Evolutionary conservation across 2,888 invertebrate genomes (phyloP).

Genomic region (Piscicola geometra): DNA sequence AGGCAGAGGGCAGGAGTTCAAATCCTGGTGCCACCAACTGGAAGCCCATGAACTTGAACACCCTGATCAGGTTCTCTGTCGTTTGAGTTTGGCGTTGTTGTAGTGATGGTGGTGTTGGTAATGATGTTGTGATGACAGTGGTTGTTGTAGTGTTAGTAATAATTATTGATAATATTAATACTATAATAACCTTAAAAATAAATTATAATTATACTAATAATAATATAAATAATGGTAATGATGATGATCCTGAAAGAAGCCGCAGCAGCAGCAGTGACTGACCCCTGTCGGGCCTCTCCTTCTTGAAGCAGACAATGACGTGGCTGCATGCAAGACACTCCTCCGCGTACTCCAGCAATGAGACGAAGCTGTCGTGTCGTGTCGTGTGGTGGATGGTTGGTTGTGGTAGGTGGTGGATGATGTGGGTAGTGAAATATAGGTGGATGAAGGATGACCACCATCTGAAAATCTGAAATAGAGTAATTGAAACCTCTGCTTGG

Average conservation of each 20-base stretch:
- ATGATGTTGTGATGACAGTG: no score
- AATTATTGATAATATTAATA: neutral
- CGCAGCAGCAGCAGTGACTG: conserved; percentile 40
- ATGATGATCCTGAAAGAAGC: neutral
- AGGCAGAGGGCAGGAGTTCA: conserved; percentile 66
- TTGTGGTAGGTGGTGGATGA: no score
- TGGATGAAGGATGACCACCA: no score
- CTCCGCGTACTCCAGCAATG: conserved; percentile 89
- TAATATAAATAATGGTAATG: no score
- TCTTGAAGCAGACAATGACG: conserved; percentile 74
- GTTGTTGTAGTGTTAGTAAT: no score
- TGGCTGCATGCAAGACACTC: conserved; percentile 78
- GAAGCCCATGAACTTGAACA: conserved; percentile 96
- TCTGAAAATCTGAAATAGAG: neutral
- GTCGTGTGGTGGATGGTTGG: no score
- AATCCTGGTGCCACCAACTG: conserved; percentile 74
- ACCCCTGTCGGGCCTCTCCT: conserved; percentile 76
- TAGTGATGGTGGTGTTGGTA: no score
- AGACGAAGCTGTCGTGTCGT: conserved; percentile 69
- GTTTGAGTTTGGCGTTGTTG: no score
- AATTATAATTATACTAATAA: no score
- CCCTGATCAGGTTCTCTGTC: conserved; percentile 77
- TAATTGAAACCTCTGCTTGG: conserved; percentile 75
- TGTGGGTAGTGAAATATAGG: neutral
- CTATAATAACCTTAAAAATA: neutral